Percentiles rank a stretch among this genome's conserved stretches.
Conservation (phyloP, 2,797 vertebrate species). For the Spondyliosoma cantharus region DNA sequence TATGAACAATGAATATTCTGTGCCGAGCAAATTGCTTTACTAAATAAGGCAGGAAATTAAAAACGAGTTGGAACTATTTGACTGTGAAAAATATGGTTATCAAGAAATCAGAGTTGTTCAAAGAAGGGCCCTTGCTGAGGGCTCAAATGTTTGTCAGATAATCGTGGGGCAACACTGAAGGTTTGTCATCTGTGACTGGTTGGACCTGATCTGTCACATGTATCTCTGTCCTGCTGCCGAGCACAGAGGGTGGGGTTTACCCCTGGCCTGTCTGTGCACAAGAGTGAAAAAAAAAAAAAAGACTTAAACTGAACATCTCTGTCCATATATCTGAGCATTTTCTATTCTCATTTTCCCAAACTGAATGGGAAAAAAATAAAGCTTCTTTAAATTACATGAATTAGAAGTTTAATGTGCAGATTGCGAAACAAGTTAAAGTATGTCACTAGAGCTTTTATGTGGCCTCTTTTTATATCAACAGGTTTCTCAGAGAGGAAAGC, state of each 20-base stretch:
- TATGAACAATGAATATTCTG: not conserved
- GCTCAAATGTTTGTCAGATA: conserved; percentile 72
- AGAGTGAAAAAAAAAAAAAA: conserved; percentile 55
- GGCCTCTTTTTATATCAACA: conserved; percentile 2
- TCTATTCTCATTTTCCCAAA: not conserved
- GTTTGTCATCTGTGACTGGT: conserved; percentile 85
- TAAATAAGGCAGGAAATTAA: not conserved
- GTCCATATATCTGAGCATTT: conserved; percentile 27
- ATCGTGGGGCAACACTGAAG: conserved; percentile 78
- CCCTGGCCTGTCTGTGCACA: conserved; percentile 72
- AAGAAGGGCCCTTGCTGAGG: conserved; percentile 50
- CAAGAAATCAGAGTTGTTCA: conserved; percentile 49
- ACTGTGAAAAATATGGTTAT: conserved; percentile 26
- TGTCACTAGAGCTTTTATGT: not conserved
- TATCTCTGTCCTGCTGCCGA: conserved; percentile 80
- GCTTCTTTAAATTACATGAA: not conserved
- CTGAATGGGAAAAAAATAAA: not conserved
- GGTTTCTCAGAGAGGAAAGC: not conserved
- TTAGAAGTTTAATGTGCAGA: not conserved
- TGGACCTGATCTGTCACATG: conserved; percentile 86
- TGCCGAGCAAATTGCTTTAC: too few species aligned
- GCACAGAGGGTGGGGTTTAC: conserved; percentile 84
- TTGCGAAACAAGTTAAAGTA: not conserved
- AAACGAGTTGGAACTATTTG: not conserved
- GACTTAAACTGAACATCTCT: conserved; percentile 57